Evolutionary conservation across 2,888 invertebrate species (phyloP).

Genomic region (Melieria crassipennis): DNA sequence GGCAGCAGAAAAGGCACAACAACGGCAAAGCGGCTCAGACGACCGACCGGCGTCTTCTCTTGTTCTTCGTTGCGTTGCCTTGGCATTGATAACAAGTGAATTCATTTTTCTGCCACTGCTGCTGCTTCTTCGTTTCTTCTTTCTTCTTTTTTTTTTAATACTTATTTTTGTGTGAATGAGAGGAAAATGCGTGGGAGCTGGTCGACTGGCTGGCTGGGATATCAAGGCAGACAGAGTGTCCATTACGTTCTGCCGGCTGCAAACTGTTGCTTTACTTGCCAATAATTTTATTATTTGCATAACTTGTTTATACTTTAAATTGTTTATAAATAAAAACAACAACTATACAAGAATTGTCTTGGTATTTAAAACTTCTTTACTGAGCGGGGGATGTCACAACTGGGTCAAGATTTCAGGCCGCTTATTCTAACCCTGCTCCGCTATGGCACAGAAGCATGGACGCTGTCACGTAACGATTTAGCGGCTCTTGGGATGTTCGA

Average conservation of each 20-base stretch:
- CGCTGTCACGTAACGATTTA: too few relatives aligned
- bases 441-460: too few relatives aligned
- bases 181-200: not conserved
- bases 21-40: not conserved
- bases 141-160: not conserved
- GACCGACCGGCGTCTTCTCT: conserved; percentile 19
- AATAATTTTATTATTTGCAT: not conserved
- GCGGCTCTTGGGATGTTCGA: too few relatives aligned
- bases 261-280: conserved; percentile 6
- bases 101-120: not conserved
- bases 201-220: not conserved
- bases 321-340: not conserved
- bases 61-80: conserved; percentile 2
- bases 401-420: too few relatives aligned
- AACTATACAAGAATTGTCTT: not conserved
- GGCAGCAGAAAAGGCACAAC: not conserved
- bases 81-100: conserved; percentile 14
- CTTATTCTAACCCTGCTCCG: too few relatives aligned
- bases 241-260: not conserved
- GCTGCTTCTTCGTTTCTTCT: too few relatives aligned
- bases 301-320: conserved; percentile 5
- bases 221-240: not conserved
- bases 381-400: too few relatives aligned
- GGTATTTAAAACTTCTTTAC: not conserved
- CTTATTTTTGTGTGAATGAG: not conserved